Evolutionary conservation across 2,888 invertebrate genomes (phyloP), one percentile per base, ranked within the genome.

Genomic region (Podabrus alpinus): DNA sequence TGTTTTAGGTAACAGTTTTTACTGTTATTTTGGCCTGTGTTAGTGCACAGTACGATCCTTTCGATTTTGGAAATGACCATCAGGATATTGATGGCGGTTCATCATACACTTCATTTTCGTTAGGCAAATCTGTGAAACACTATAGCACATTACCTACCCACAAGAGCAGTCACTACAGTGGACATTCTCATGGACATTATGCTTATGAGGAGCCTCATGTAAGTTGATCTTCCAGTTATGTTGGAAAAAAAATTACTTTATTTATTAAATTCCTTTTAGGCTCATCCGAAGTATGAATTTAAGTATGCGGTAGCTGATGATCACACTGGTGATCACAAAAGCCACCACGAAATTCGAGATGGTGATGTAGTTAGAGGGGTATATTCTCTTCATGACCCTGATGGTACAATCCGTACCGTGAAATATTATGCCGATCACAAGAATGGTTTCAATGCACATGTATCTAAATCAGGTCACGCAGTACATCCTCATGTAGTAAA

Each of bases 371-470:
- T 92, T 64, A 88, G 89, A 83, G 91, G 91, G 24, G 90, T 90
- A 15, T 91, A 91, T 83, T 90, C 90, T 80, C 88, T 92, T 4
- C 86, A 90, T 60, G 91, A 92, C 80, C 90, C 91, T 11, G 91
- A 90, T 80, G 92, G 92, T 81, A 88, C 91, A 71, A 86, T 88
- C 84, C 88, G 91, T 84, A 91, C 90, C 81, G 91, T 91, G 29
- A 91, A 91, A 80, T 92, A 92, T 86, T 90, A 89, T 82, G 91
- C 91, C 24, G 91, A 91, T 79, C 89, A 91, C 80, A 84, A 85
- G 83, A 87, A 45, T 85, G 91, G 91, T 77, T 91, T 91, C 84
- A 91, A 90, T 84, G 91, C 91, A 19, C 75, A 80, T 1, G 81
- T 81, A 15, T 76, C 75, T 61, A 79, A 79, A 66, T 69, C 74